Base-by-base conservation (phyloP, 2,888 invertebrate genomes). In the Lissocephala sabroskyi region DNA sequence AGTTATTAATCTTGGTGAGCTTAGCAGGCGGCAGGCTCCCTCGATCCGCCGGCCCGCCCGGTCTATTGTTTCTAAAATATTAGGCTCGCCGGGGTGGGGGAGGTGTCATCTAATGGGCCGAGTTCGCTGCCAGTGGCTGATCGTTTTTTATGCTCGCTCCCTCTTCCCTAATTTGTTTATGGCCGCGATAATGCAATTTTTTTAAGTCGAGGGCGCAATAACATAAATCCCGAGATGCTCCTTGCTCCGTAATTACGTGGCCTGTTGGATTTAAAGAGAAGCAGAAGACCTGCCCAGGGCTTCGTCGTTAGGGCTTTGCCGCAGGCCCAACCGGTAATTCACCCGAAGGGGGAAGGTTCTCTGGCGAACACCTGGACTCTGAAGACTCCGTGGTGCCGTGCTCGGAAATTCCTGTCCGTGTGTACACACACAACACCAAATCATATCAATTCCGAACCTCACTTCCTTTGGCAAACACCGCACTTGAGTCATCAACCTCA, bases 1-100 rank as follows among this genome's bases (percentile, higher is more conserved):
- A 66, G 71, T 79, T 79, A 81, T 81, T 80, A 80, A 81, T 81
- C 81, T 81, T 81, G 59, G 70, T 62, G 66, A 75, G 75, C 73
- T 74, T 73, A 66, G 73, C 49, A 53, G 53, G 52, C 36, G 32
- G 28, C n/a, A 30, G 11, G 26, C 50, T 16, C 10, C 17, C 37
- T n/a, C n/a, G n/a, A n/a, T n/a, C 40, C 9, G 9, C 37, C 18
- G 9, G 10, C 16, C 40, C 23, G 6, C 3, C 18, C 5, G 10
- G 19, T 46, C 45, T 62, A 65, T 59, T 77, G 62, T 71, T 68
- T 70, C 61, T 78, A 73, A 80, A 77, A 75, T 79, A 81, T 79
- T 74, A 59, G 55, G 62, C 62, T 65, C 64, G 57, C 56, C 51
- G 51, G 56, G 55, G 56, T 48, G n/a, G n/a, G 51, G 45, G 41